These are phyloP conservation scores for Mus musculus DNA, from an alignment of 2,113 vertebrate species.

Conservation along the genomic window GRCm39 chr11:90696001-90696500, in stretches of 20 bases:
- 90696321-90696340: background rate
- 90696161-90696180: background rate
- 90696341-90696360: background rate
- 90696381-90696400: background rate
- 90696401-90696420: background rate
- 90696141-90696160: background rate
- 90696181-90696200: background rate
- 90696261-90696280: background rate
- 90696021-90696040: background rate
- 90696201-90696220: accelerated
- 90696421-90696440: background rate
- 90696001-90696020: background rate
- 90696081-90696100: background rate
- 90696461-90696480: background rate
- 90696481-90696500: background rate
- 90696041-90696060: background rate
- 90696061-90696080: background rate
- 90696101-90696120: background rate
- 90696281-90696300: background rate
- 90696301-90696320: background rate
- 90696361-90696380: background rate
- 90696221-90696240: background rate
- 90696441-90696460: background rate
- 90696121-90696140: background rate
- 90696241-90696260: background rate